phyloP scores from a whole-genome alignment of 2,113 vertebrate genomes.

The Grammomys dolichurus region DNA sequence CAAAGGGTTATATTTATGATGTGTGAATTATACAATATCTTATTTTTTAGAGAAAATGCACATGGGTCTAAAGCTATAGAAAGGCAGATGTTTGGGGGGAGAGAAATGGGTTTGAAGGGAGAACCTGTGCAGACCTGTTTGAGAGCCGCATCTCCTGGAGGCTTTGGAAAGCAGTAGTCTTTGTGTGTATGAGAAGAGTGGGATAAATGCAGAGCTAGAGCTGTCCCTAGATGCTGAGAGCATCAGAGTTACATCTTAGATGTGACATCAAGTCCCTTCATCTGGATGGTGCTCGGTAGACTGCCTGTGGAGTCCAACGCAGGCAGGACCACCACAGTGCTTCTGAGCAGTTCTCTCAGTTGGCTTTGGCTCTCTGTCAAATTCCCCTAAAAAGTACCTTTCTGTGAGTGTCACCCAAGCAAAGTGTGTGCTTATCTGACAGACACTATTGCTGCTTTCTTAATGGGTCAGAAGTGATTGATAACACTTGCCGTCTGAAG shows the following conservation, averaged over 20 bases:
- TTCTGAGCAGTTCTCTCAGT: not conserved
- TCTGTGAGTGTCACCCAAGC: not conserved
- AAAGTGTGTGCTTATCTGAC: not conserved
- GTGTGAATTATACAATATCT: not conserved
- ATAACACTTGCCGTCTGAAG: constrained; percentile 36
- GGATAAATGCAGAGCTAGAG: not conserved
- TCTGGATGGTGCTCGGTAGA: not conserved
- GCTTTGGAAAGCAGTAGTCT: not conserved
- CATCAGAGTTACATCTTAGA: not conserved
- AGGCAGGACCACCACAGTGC: not conserved
- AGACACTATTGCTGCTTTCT: not conserved
- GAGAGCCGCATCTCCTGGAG: not conserved
- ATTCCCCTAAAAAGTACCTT: constrained; percentile 77
- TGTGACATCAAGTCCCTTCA: rapidly evolving
- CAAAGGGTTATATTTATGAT: not conserved
- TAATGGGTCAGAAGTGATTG: not conserved
- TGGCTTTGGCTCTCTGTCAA: constrained; percentile 19
- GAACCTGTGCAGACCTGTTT: not conserved
- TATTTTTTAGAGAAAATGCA: not conserved
- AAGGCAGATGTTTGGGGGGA: not conserved
- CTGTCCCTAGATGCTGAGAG: not conserved
- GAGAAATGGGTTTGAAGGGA: not conserved
- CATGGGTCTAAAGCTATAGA: not conserved
- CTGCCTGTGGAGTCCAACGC: not conserved
- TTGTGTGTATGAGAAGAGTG: not conserved